phyloP scores from a whole-genome alignment of 2,888 invertebrate genomes.

The Lobophora halterata region DNA sequence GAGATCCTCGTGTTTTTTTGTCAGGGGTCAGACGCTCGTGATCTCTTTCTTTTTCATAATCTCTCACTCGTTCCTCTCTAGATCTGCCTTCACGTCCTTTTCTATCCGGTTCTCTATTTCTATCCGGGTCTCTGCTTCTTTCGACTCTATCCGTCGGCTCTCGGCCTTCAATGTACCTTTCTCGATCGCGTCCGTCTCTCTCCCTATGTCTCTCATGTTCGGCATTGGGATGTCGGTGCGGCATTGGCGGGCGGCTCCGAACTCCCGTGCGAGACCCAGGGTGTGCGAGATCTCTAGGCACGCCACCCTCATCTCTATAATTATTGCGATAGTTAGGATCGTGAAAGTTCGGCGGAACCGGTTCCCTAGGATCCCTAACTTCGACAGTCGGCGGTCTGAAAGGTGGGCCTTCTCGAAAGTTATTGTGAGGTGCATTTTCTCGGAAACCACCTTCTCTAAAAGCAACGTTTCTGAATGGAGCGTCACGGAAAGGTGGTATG shows the following conservation, averaged over 20 bases:
- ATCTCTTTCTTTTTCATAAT: slow-evolving; percentile 69
- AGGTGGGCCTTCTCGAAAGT: slow-evolving; percentile 60
- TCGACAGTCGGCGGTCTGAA: slow-evolving; percentile 66
- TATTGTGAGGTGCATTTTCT: slow-evolving; percentile 57
- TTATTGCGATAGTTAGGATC: slow-evolving; percentile 67
- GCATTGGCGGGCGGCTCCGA: slow-evolving; percentile 55
- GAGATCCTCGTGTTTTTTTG: slow-evolving; percentile 59
- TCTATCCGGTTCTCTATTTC: slow-evolving; percentile 41
- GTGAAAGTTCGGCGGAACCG: slow-evolving; percentile 51
- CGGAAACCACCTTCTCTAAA: slow-evolving; percentile 64
- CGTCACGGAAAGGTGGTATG: slow-evolving; percentile 61
- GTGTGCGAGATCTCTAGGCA: slow-evolving; percentile 53
- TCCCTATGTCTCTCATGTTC: slow-evolving; percentile 70
- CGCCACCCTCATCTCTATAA: slow-evolving; percentile 59
- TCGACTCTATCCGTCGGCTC: slow-evolving; percentile 62
- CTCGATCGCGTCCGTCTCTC: slow-evolving; percentile 63
- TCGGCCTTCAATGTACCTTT: slow-evolving; percentile 65
- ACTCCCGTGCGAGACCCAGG: slow-evolving; percentile 53
- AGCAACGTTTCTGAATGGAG: slow-evolving; percentile 56
- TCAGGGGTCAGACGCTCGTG: slow-evolving; percentile 67
- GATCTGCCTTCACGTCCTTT: slow-evolving; percentile 44
- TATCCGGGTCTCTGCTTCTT: slow-evolving; percentile 64
- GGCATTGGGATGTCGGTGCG: slow-evolving; percentile 60
- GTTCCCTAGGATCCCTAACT: slow-evolving; percentile 62
- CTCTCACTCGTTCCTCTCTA: slow-evolving; percentile 53